A percentile compares a stretch with the other conserved stretches of the same genome.
phyloP scores from a whole-genome alignment of 2,888 invertebrate genomes.

The Caenorhabditis wallacei region DNA sequence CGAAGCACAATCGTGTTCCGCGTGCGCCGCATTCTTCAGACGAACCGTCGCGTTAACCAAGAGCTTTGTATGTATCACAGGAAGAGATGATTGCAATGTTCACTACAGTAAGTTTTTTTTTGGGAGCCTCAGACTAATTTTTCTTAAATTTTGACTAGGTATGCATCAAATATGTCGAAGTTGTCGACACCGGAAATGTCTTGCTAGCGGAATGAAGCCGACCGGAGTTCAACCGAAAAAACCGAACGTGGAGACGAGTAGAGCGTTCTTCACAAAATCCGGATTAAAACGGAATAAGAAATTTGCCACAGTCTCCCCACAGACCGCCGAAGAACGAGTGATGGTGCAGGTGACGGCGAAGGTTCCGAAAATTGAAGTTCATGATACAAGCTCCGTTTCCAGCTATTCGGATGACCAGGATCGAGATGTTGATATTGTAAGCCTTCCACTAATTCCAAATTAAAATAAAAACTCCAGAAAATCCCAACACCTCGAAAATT shows the following conservation, averaged over 20 bases:
- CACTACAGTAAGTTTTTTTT: conserved; percentile 73
- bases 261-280: conserved; percentile 79
- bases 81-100: conserved; percentile 70
- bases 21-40: conserved; percentile 82
- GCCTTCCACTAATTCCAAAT: not conserved
- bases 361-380: conserved; percentile 35
- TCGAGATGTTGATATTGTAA: conserved; percentile 4
- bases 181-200: conserved; percentile 77
- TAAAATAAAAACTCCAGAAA: conserved; percentile 26
- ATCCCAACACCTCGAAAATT: conserved; percentile 23
- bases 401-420: no score
- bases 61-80: conserved; percentile 73
- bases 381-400: not conserved
- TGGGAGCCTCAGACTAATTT: no score
- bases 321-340: conserved; percentile 44
- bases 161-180: conserved; percentile 79
- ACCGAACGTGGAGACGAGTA: conserved; percentile 38
- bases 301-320: conserved; percentile 67
- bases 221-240: conserved; percentile 75
- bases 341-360: conserved; percentile 13
- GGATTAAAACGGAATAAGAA: conserved; percentile 79
- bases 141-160: no score
- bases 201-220: conserved; percentile 78
- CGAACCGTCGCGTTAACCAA: conserved; percentile 78
- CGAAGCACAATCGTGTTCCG: conserved; percentile 80